Base-by-base conservation (phyloP, 2,797 vertebrate species). In the Girardinus metallicus region DNA sequence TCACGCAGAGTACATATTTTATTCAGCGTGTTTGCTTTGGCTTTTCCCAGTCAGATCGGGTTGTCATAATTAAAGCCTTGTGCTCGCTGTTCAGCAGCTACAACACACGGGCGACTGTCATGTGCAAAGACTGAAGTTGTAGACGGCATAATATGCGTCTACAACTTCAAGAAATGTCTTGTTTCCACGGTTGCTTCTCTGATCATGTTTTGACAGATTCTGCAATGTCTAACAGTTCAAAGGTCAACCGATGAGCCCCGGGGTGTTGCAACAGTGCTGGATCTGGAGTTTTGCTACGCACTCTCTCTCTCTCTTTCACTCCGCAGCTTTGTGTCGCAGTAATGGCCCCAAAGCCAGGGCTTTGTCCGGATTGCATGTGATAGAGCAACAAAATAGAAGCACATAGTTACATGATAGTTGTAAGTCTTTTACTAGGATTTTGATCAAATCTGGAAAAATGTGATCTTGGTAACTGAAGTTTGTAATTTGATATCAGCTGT, bases 31-130 rank as follows among this genome's bases (percentile, higher is more conserved):
- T 23, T 10, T 18, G 15, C 13, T 66, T 36, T 13, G 21, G 9
- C 3, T 71, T 84, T 41, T 26, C 77, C 74, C 1, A 46, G 31
- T 0, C 43, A 74, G 13, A 75, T 26, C 55, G 34, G 64, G 49
- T 62, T 31, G 41, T 34, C 5, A 5, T 77, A 86, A 85, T 78
- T 18, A 26, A 51, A 68, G 74, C 75, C 83, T 86, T 78, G 84
- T 1, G 83, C 34, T 73, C 46, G 18, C 36, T 66, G 34, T 41
- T 60, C 55, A 31, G n/a, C 36, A 31, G n/a, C 41, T 26, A n/a
- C 31, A 60, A 9, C 11, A 44, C 77, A 76, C 31, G 31, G 31
- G 41, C 72, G 62, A 5, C 46, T 75, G 79, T 73, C 75, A 77
- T 73, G 79, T 39, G 51, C 15, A 81, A n/a, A 70, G 41, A 21